Base-by-base conservation (phyloP, 2,797 vertebrate species). In the Trachurus trachurus region DNA sequence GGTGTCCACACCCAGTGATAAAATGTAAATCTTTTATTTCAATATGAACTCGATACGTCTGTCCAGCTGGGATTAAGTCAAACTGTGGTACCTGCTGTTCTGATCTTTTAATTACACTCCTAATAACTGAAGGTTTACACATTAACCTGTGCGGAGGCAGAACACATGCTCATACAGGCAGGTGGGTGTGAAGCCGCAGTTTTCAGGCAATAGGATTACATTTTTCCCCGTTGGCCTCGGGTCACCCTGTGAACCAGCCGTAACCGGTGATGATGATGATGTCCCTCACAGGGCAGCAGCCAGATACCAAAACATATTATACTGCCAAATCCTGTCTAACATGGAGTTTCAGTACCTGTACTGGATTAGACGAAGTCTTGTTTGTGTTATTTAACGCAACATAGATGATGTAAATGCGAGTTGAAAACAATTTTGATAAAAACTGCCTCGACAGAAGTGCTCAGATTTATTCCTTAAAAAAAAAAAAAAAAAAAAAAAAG, bases 101-200 rank as follows among this genome's bases (percentile, higher is more conserved):
- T 15, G 76, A 77, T 63, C 77, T 74, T 64, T 56, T 61, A 54
- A 60, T 61, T 22, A 47, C 13, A 56, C 13, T 54, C 9, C 9
- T 29, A 6, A 58, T 16, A 17, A 0, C 1, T 3, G 9, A 45
- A 29, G 31, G 22, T 49, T 50, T 13, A 4, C 31, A 56, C 2
- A 34, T 50, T 15, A 40, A 54, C 50, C 60, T 13, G 4, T 40
- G 44, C n/a, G 59, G 1, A 13, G 1, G 26, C 10, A 11, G 21
- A 29, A 45, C 42, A 66, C 62, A 10, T 15, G 63, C 22, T 62
- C 2, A 3, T 9, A 67, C 73, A 71, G 47, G 67, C 66, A 57
- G 71, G 9, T 1, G 22, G 37, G 61, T 3, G 63, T 65, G 59
- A 61, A 45, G 19, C 71, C 10, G n/a, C 1, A 4, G 21, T 11